Base-by-base conservation (phyloP, 2,113 vertebrate species). In the Lepus europaeus region DNA sequence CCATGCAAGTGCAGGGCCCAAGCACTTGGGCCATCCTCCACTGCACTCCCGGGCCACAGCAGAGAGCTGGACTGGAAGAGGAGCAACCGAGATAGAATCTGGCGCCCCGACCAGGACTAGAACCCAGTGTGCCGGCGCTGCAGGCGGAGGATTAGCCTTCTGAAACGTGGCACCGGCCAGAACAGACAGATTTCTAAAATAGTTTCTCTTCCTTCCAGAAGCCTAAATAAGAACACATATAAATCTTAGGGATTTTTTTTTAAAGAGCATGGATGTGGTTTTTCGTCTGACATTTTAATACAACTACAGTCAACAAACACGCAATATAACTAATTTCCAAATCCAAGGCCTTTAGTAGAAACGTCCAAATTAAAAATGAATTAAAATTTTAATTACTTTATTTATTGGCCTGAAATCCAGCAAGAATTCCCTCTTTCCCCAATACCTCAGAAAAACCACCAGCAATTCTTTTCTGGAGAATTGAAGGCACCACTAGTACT, bases 261-360 rank as follows among this genome's bases (percentile, higher is more conserved):
- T 13, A 80, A 90, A 89, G 51, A 89, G n/a, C 6, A 36, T 39
- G 1, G 27, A 81, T 31, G 82, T 56, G 33, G 29, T 73, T 33
- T 87, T 89, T 92, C 80, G 3, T 90, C 51, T 33, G 33, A 73
- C 36, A 93, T 78, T 96, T 87, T 72, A 76, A 90, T 83, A 92
- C 16, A 90, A 45, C 51, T 83, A 84, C 7, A 93, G 31, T 36
- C 87, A 29, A 93, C n/a, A 91, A 91, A 94, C 76, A 87, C 84
- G 83, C 25, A 90, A 96, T 92, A 84, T 87, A 95, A 93, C 51
- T 82, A 87, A 90, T 87, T 92, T 89, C 61, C 59, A 93, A 94
- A 87, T 77, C 80, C 70, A 92, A 95, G 33, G 20, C 25, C 19
- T 89, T 25, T 29, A 94, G 29, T 33, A 89, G 63, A 95, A 95